These are phyloP conservation scores for Stenodera caucasica DNA, from an alignment of 2,888 invertebrate genomes.

Conservation along the genomic window DNA sequence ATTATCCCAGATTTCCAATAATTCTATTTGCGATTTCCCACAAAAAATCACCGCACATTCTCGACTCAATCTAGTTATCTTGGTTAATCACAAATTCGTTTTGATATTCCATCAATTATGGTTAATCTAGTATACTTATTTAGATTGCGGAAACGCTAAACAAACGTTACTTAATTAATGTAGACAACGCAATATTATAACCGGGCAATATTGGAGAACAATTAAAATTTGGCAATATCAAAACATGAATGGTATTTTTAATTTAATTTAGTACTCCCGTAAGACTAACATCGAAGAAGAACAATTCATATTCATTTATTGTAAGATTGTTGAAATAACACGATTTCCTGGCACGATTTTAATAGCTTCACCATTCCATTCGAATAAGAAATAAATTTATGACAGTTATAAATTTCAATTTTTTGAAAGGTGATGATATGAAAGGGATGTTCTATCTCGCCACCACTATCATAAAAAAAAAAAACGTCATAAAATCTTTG, in stretches of 20 bases:
- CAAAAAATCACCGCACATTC: too few relatives aligned
- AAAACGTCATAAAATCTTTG: not conserved
- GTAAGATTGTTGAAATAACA: not conserved
- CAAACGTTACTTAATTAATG: not conserved
- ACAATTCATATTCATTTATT: too few relatives aligned
- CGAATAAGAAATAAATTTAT: not conserved
- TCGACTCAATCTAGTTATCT: too few relatives aligned
- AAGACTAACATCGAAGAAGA: too few relatives aligned
- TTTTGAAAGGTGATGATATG: not conserved
- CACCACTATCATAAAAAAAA: not conserved
- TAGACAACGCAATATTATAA: not conserved
- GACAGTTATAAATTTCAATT: not conserved
- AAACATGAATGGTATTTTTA: too few relatives aligned
- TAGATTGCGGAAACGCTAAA: not conserved
- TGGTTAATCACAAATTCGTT: not conserved
- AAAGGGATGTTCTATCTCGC: not conserved
- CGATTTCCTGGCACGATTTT: not conserved
- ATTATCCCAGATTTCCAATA: not conserved
- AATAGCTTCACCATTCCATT: not conserved
- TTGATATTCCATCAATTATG: conserved; percentile 1
- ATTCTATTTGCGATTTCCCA: too few relatives aligned
- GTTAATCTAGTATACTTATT: not conserved
- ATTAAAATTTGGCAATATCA: too few relatives aligned
- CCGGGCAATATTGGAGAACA: not conserved
- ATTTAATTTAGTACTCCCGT: too few relatives aligned